Conservation (phyloP, 2,888 invertebrate species). For the Scaptomyza reducta region DNA sequence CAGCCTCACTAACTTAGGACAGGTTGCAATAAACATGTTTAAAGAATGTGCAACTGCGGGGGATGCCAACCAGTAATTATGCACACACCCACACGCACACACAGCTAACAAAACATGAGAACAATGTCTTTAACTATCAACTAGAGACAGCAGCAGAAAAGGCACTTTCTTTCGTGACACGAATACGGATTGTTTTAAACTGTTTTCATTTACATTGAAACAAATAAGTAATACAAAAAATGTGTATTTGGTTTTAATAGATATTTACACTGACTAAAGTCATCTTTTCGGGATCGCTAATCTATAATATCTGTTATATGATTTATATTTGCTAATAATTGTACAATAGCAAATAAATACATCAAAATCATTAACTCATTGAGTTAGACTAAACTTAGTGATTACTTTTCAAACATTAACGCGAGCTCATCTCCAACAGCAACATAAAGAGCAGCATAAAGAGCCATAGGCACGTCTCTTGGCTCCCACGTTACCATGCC, state of each 20-base stretch:
- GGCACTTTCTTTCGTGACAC: not conserved
- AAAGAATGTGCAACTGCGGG: slow-evolving; percentile 30
- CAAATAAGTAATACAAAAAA: no score
- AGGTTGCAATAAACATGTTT: slow-evolving; percentile 44
- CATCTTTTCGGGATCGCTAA: not conserved
- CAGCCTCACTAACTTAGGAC: slow-evolving; percentile 15
- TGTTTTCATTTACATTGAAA: no score
- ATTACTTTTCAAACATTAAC: no score
- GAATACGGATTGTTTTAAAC: not conserved
- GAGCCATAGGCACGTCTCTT: slow-evolving; percentile 8
- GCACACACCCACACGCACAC: not conserved
- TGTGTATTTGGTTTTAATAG: no score
- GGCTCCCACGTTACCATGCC: not conserved
- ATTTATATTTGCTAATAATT: no score
- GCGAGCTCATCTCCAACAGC: slow-evolving; percentile 3
- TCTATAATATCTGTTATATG: no score
- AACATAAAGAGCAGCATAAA: not conserved
- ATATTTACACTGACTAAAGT: no score
- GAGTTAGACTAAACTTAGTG: no score
- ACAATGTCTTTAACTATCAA: slow-evolving; percentile 54
- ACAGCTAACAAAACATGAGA: slow-evolving; percentile 42
- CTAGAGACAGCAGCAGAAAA: slow-evolving; percentile 7
- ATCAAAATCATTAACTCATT: no score
- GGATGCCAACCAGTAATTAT: slow-evolving; percentile 42
- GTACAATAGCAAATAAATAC: no score